Evolutionary conservation across 2,888 invertebrate genomes (phyloP).

Genomic region (Microplitis manilae): DNA sequence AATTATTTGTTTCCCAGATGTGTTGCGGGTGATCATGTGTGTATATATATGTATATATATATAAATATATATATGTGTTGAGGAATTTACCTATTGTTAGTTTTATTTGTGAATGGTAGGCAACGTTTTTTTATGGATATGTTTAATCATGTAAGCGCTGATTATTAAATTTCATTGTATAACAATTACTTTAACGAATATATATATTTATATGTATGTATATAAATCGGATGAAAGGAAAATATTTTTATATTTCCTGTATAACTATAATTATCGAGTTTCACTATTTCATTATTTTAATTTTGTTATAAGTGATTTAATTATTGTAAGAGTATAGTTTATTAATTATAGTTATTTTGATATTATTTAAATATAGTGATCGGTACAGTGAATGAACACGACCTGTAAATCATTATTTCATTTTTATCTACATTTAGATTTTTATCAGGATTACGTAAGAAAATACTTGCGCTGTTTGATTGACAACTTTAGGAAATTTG

Average conservation of each 20-base stretch:
- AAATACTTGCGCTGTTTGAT: too few relatives aligned
- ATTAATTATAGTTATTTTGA: not conserved
- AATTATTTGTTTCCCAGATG: not conserved
- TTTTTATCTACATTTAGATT: too few relatives aligned
- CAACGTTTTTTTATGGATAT: not conserved
- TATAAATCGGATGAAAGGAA: conserved; percentile 38
- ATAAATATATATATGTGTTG: not conserved
- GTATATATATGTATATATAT: too few relatives aligned
- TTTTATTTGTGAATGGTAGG: not conserved
- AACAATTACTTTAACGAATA: not conserved
- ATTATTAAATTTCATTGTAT: not conserved
- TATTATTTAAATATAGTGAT: not conserved
- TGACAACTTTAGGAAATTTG: too few relatives aligned
- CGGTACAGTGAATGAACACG: too few relatives aligned
- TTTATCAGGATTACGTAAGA: too few relatives aligned
- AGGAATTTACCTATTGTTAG: not conserved
- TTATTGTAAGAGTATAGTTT: not conserved
- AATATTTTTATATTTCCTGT: conserved; percentile 22
- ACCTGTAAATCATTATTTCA: too few relatives aligned
- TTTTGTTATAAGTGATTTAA: conserved; percentile 12
- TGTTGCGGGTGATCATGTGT: not conserved
- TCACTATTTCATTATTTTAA: conserved; percentile 16
- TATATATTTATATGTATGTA: not conserved
- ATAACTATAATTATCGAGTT: conserved; percentile 9
- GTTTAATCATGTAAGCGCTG: not conserved